Evolutionary conservation across 1,140 invertebrate genomes (phyloP).

Genomic region (Tetramorium alpestre): DNA sequence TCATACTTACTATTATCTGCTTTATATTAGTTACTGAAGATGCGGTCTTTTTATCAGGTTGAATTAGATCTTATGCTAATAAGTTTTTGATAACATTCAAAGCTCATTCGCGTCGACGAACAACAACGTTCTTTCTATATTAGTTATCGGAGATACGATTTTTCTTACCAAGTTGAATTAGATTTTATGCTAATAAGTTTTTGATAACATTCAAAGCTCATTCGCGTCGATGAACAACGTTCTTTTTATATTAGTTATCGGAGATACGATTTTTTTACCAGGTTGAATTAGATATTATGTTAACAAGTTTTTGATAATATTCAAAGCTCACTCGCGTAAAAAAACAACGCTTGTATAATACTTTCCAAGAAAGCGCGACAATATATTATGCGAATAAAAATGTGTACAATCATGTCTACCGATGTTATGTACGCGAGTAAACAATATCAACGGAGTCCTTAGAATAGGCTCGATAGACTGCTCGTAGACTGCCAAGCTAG

Average conservation of each 20-base stretch:
- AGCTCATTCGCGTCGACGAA: not conserved
- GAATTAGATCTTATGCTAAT: not conserved
- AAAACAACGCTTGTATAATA: slow-evolving; percentile 77
- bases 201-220: not conserved
- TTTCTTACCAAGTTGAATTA: not conserved
- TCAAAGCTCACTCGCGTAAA: not conserved
- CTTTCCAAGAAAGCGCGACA: slow-evolving; percentile 77
- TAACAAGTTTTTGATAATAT: slow-evolving; percentile 1
- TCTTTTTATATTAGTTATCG: slow-evolving; percentile 6
- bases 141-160: not conserved
- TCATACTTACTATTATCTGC: not conserved
- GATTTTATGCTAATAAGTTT: not conserved
- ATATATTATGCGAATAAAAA: slow-evolving; percentile 61
- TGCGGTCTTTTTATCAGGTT: not conserved
- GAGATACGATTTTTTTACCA: not conserved
- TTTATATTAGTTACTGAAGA: slow-evolving; percentile 11
- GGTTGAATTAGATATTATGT: not conserved
- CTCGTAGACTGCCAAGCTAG: slow-evolving; percentile 60
- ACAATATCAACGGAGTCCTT: slow-evolving; percentile 24
- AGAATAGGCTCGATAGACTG: slow-evolving; percentile 67
- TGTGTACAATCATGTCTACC: slow-evolving; percentile 5
- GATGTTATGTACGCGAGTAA: not conserved
- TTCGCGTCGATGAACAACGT: not conserved
- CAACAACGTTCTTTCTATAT: not conserved
- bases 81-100: not conserved